Evolutionary conservation across 2,888 invertebrate species (phyloP).

Genomic region (Agrypnus murinus): DNA sequence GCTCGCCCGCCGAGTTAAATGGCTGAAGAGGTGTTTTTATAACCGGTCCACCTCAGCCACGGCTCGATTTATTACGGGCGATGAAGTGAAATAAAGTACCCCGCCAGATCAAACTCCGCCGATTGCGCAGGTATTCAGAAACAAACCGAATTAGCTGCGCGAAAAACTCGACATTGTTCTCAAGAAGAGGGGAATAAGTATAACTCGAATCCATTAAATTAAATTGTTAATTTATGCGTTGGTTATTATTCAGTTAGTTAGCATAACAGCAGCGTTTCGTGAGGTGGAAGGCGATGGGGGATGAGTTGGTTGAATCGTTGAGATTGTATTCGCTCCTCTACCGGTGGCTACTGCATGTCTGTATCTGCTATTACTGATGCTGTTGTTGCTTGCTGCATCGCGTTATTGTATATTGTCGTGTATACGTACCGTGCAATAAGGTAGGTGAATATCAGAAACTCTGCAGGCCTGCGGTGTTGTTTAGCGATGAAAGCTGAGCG

Average conservation of each 20-base stretch:
- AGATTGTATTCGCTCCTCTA: constrained; percentile 38
- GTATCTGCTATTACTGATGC: constrained; percentile 3
- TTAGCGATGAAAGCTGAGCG: constrained; percentile 63
- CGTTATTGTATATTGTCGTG: constrained; percentile 47
- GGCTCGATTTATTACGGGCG: constrained; percentile 66
- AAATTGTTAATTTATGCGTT: constrained; percentile 60
- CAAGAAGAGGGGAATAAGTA: constrained; percentile 53
- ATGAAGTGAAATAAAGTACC: constrained; percentile 65
- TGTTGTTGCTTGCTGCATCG: constrained; percentile 17
- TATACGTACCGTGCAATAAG: no score
- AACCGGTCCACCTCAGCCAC: constrained; percentile 66
- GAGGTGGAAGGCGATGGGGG: constrained; percentile 50
- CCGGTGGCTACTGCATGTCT: constrained; percentile 13
- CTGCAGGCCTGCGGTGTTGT: constrained; percentile 60
- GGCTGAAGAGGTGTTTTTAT: constrained; percentile 69
- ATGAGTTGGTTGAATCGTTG: constrained; percentile 46
- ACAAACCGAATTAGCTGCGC: constrained; percentile 61
- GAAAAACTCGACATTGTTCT: constrained; percentile 55
- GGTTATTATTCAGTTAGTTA: constrained; percentile 60
- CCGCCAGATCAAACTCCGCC: constrained; percentile 66
- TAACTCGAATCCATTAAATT: constrained; percentile 58
- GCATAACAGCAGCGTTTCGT: constrained; percentile 55
- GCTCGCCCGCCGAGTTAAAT: constrained; percentile 66
- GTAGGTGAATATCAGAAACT: constrained; percentile 54
- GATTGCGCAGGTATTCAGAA: constrained; percentile 63